Conservation (phyloP, 2,113 vertebrate genomes). For the Andinoacara biseriatus region DNA sequence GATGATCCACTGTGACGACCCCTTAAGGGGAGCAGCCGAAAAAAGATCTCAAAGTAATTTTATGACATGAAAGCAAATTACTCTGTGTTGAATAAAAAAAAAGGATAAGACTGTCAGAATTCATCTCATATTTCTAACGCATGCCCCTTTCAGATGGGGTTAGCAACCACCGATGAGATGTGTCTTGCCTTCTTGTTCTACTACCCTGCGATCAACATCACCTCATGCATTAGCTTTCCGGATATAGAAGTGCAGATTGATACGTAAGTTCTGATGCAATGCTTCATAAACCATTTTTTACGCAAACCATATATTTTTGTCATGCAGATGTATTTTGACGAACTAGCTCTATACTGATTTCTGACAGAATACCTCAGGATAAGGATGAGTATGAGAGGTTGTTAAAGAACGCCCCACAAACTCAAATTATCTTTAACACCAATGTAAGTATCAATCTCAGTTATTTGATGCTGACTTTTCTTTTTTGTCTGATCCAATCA, state of each 20-base stretch:
- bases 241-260: conserved; percentile 35
- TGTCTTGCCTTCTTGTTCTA: conserved; percentile 85
- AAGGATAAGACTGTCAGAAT: no score
- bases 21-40: not conserved
- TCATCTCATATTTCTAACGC: not conserved
- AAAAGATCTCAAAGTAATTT: not conserved
- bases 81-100: not conserved
- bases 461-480: not conserved
- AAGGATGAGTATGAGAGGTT: conserved; percentile 50
- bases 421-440: accelerated
- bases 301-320: not conserved
- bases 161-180: conserved; percentile 84
- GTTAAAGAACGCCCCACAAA: conserved; percentile 61
- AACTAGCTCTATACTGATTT: not conserved
- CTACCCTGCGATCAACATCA: conserved; percentile 81
- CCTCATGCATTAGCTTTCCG: conserved; percentile 77
- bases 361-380: conserved; percentile 36
- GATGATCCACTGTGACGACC: not conserved
- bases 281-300: accelerated
- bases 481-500: not conserved
- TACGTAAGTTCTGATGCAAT: conserved; percentile 40
- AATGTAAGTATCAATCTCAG: conserved; percentile 48
- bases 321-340: not conserved
- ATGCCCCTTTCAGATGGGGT: conserved; percentile 76
- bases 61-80: not conserved